Base-by-base conservation (phyloP, 2,888 invertebrate species). In the Sphinx pinastri region DNA sequence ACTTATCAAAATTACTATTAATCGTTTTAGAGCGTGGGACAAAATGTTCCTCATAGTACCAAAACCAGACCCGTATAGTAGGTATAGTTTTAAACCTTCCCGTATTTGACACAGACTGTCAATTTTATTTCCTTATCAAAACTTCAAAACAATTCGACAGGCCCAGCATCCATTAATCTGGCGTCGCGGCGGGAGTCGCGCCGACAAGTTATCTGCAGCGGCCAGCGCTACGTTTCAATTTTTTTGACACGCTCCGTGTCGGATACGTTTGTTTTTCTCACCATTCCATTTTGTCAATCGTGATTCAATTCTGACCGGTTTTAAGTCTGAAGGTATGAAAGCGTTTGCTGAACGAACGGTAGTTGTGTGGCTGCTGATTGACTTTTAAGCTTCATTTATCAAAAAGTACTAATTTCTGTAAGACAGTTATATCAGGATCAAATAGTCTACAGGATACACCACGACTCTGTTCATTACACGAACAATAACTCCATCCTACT, bases 161-260 rank as follows among this genome's bases (percentile, higher is more conserved):
- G 19, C 57, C 8, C 59, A 59, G 67, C 72, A 72, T 71, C 75
- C 78, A 78, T 78, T 78, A 77, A 78, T 78, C 76, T 73, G 70
- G 47, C 71, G 71, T 75, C 72, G 75, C 71, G 71, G 75, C 72
- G 75, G 72, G 76, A 77, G 81, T 79, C 80, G 78, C 71, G 78
- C 67, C 74, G 81, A 78, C 81, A 80, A 81, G 75, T 74, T 77
- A 79, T 83, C 80, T 79, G 75, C 68, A 72, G 71, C 70, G 67
- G 67, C 58, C 57, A 49, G 38, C 68, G 19, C 7, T 16, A 31
- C 31, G 58, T 49, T 63, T 49, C 47, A 63, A 49, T 63, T 63
- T 57, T 38, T 63, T 63, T 63, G 49, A 63, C 63, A 19, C 60
- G 11, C 19, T 13, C 19, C 45, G 14, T n/a, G n/a, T 12, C 19